phyloP scores from a whole-genome alignment of 2,888 invertebrate genomes.

The Blastobasis lacticolella region DNA sequence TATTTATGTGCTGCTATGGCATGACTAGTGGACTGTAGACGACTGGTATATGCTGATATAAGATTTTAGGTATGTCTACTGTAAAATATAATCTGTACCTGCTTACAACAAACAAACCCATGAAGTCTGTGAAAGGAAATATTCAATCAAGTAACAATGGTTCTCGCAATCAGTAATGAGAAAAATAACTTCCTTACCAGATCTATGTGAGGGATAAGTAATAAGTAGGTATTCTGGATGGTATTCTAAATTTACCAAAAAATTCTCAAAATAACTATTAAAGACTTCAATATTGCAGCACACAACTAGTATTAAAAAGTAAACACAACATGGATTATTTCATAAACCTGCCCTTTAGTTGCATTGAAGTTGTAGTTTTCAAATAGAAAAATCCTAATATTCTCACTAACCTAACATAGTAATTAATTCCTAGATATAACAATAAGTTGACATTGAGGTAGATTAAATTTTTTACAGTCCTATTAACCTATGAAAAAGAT shows the following conservation, averaged over 20 bases:
- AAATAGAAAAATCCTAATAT: constrained; percentile 47
- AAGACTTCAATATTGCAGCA: constrained; percentile 59
- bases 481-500: constrained; percentile 65
- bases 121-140: too few species aligned
- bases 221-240: too few species aligned
- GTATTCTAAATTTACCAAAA: too few species aligned
- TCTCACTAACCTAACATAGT: constrained; percentile 68
- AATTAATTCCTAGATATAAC: constrained; percentile 62
- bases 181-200: too few species aligned
- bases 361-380: constrained; percentile 33
- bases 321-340: constrained; percentile 36
- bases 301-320: constrained; percentile 41
- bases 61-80: too few species aligned
- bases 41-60: too few species aligned
- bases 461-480: constrained; percentile 73
- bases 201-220: too few species aligned
- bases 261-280: constrained; percentile 3
- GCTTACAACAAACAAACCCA: too few species aligned
- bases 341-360: constrained; percentile 36
- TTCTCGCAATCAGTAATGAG: too few species aligned
- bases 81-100: too few species aligned
- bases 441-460: constrained; percentile 72
- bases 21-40: constrained; percentile 53
- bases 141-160: too few species aligned
- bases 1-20: constrained; percentile 44